Base-by-base conservation (phyloP, 2,888 invertebrate species). In the Diarsia brunnea region DNA sequence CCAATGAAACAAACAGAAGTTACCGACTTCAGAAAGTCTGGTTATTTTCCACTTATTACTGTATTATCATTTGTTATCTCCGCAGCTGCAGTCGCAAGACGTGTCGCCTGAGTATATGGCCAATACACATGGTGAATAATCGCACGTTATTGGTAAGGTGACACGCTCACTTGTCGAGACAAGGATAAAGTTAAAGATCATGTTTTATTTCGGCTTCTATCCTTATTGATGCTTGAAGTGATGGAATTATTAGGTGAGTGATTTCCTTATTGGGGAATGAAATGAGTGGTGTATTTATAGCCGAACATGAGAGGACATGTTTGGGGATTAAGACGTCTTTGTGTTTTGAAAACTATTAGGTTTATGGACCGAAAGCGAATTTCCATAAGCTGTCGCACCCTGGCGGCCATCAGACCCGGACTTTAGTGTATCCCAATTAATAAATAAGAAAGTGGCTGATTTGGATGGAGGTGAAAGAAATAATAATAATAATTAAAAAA, bases 181-280 rank as follows among this genome's bases (percentile, higher is more conserved):
- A 38, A 8, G 38, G 63, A 27, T 19, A 58, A 14, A 7, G 8
- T 5, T 49, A 21, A 10, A 51, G 31, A 24, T 21, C 55, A 21
- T 58, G 19, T 79, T 72, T 51, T 31, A 10, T 73, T 79, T 51
- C 1, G 1, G 0, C 10, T 31, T n/a, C n/a, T n/a, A n/a, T n/a
- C n/a, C n/a, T n/a, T 16, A 31, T 63, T 66, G 47, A 12, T 43
- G 4, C 60, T 72, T 64, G 43, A 31, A 43, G 12, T n/a, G 21
- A n/a, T 16, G 3, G 14, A 45, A 51, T 72, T 79, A 2, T 67
- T 14, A 7, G 24, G 14, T 55, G 43, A 55, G 3, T 63, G 55
- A 70, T 71, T 71, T 71, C 16, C 19, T 78, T 65, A 79, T 73
- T 73, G n/a, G n/a, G 21, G 4, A 51, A 27, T 12, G 12, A 31